Percentiles rank a stretch among this genome's conserved stretches.
These are phyloP conservation scores for Tragelaphus buxtoni DNA, from an alignment of 2,113 vertebrate species.

Conservation along the genomic window DNA sequence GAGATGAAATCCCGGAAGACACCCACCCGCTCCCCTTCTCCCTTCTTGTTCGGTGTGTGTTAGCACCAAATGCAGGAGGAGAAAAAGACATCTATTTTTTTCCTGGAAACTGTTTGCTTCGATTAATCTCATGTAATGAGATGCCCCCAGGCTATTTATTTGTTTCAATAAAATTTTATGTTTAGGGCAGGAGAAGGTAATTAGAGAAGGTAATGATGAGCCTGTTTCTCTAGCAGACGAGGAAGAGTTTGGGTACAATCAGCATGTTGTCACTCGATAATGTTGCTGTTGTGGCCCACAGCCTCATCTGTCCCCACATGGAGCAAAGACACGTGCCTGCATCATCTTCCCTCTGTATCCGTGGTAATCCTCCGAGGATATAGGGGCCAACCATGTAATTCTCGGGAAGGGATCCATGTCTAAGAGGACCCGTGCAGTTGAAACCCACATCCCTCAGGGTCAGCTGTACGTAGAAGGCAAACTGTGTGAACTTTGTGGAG, in stretches of 20 bases:
- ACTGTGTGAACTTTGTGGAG: neutral
- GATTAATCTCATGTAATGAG: neutral
- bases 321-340: neutral
- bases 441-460: neutral
- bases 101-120: neutral
- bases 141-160: neutral
- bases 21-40: neutral
- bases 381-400: too few species aligned
- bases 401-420: neutral
- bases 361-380: accelerated
- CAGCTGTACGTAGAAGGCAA: neutral
- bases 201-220: neutral
- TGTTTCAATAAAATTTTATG: neutral
- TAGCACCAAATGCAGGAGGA: neutral
- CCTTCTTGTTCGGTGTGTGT: accelerated
- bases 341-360: accelerated
- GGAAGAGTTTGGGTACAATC: neutral
- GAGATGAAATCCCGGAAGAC: too few species aligned
- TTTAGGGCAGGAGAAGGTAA: neutral
- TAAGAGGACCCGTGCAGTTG: neutral
- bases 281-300: neutral
- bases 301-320: neutral
- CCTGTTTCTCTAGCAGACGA: neutral
- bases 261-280: neutral
- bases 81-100: neutral